phyloP scores from a whole-genome alignment of 2,113 vertebrate genomes.

The Chaetodon trifascialis region DNA sequence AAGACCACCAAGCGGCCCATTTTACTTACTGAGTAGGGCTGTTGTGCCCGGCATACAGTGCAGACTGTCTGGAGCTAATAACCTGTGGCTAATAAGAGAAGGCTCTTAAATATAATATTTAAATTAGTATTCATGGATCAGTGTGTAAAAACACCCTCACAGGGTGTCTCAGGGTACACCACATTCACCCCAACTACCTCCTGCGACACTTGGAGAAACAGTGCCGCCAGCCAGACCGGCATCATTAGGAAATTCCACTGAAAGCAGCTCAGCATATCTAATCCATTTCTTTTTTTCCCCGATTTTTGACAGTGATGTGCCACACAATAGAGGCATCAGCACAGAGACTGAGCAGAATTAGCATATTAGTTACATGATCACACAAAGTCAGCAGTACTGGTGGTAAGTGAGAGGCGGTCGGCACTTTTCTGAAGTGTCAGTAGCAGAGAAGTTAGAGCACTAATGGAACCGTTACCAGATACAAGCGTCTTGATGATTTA shows the following conservation, averaged over 20 bases:
- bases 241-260: constrained; percentile 24
- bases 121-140: constrained; percentile 25
- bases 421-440: constrained; percentile 14
- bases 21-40: neutral
- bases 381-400: neutral
- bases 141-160: constrained; percentile 4
- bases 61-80: constrained; percentile 4
- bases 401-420: constrained; percentile 6
- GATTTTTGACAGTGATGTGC: constrained; percentile 34
- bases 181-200: neutral
- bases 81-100: neutral
- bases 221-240: neutral
- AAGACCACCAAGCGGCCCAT: neutral
- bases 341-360: constrained; percentile 32
- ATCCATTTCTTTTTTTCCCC: neutral
- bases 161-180: no score
- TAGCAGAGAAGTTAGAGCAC: neutral
- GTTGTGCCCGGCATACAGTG: neutral
- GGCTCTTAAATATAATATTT: neutral
- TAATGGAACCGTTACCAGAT: neutral
- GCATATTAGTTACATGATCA: constrained; percentile 43
- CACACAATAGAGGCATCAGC: constrained; percentile 30
- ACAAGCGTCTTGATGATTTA: neutral
- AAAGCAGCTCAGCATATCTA: constrained; percentile 27
- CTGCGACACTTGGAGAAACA: neutral